phyloP scores from a whole-genome alignment of 2,888 invertebrate species.

The Amiota communis region DNA sequence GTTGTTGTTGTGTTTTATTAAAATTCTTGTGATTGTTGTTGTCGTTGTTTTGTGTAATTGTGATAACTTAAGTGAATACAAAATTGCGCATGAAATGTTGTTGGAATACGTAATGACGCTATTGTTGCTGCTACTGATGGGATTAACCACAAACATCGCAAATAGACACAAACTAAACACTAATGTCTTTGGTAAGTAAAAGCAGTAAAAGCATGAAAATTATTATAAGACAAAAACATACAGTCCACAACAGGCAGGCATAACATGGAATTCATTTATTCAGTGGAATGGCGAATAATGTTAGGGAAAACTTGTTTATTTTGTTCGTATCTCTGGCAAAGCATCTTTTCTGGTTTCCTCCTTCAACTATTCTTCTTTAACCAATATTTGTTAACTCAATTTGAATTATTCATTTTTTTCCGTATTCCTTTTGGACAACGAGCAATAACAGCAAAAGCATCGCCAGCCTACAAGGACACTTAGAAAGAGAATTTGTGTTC shows the following conservation, averaged over 20 bases:
- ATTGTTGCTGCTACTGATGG: slow-evolving; percentile 70
- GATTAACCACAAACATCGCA: slow-evolving; percentile 71
- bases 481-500: too few species aligned
- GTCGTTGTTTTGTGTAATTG: slow-evolving; percentile 52
- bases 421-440: too few species aligned
- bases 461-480: too few species aligned
- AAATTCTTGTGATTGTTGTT: slow-evolving; percentile 3
- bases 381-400: slow-evolving; percentile 10
- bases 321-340: background rate
- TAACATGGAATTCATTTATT: background rate
- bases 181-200: slow-evolving; percentile 61
- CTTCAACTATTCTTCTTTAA: too few species aligned
- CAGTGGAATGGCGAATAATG: background rate
- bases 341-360: too few species aligned
- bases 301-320: slow-evolving; percentile 17
- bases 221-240: background rate
- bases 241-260: background rate
- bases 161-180: slow-evolving; percentile 60
- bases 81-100: slow-evolving; percentile 73
- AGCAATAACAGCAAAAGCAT: too few species aligned
- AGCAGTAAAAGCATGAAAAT: background rate
- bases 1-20: slow-evolving; percentile 24
- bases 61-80: slow-evolving; percentile 53
- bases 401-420: slow-evolving; percentile 21
- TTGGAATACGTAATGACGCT: slow-evolving; percentile 72